A percentile compares a stretch with the other conserved stretches of the same genome.
Evolutionary conservation across 2,888 invertebrate genomes (phyloP).

Genomic region (Drosophila rellima): DNA sequence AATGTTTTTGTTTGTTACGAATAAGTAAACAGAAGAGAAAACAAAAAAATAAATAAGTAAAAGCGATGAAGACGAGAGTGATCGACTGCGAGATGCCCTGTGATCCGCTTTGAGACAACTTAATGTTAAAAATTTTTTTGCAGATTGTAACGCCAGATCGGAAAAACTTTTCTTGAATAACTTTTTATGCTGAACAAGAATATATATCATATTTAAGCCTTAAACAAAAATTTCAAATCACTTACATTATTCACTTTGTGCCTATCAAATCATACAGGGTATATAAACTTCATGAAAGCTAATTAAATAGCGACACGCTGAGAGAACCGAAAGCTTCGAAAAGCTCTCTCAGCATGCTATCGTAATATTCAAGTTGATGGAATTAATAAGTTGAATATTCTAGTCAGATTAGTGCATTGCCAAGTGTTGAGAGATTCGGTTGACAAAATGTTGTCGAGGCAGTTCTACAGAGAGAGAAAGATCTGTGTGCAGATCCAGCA

Average conservation of each 20-base stretch:
- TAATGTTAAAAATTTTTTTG: background rate
- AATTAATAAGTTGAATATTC: conserved; percentile 26
- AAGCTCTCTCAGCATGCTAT: conserved; percentile 53
- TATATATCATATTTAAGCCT: background rate
- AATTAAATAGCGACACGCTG: conserved; percentile 33
- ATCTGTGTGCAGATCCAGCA: conserved; percentile 28
- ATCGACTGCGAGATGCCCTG: background rate
- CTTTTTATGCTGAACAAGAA: background rate
- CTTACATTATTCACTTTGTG: background rate
- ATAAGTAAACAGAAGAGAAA: conserved; percentile 18
- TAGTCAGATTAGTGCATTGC: conserved; percentile 9
- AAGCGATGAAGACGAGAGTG: conserved; percentile 7
- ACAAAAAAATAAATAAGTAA: background rate
- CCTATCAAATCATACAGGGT: background rate
- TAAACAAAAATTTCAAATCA: background rate
- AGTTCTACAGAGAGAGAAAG: conserved; percentile 28
- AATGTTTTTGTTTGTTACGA: conserved; percentile 20
- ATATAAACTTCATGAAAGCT: conserved; percentile 16
- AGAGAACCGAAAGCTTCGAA: conserved; percentile 47
- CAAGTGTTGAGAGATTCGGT: conserved; percentile 45
- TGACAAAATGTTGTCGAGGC: conserved; percentile 63
- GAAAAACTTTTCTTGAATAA: background rate
- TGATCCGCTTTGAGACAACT: background rate
- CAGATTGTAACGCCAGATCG: too few species aligned
- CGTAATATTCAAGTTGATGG: conserved; percentile 4